Conservation (phyloP, 1,140 invertebrate genomes). For the Melipona quadrifasciata region DNA sequence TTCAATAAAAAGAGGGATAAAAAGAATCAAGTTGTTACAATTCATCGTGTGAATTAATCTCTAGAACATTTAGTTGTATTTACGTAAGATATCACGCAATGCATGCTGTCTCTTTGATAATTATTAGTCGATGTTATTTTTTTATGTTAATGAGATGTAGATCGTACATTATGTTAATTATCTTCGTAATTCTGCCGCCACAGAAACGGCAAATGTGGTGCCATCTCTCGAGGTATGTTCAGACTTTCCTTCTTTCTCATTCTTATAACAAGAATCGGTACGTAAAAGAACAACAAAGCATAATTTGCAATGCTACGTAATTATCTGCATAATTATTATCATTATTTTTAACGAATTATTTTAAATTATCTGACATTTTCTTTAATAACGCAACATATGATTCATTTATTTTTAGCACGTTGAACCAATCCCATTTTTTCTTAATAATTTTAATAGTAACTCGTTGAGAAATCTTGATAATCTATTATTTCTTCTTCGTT, state of each 20-base stretch:
- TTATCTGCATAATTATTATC: neutral
- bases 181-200: neutral
- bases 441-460: neutral
- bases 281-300: neutral
- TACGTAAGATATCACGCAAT: slow-evolving; percentile 26
- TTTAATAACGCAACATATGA: neutral
- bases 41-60: neutral
- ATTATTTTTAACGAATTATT: neutral
- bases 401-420: neutral
- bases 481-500: neutral
- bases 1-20: neutral
- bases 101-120: slow-evolving; percentile 4
- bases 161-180: slow-evolving; percentile 47
- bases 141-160: slow-evolving; percentile 22
- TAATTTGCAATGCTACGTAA: neutral
- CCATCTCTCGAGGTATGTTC: slow-evolving; percentile 45
- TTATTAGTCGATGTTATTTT: slow-evolving; percentile 16
- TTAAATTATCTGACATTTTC: neutral
- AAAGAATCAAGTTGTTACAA: neutral
- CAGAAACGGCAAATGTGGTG: slow-evolving; percentile 39
- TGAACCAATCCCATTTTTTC: neutral
- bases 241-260: neutral
- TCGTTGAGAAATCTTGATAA: neutral
- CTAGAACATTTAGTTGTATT: neutral
- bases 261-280: neutral